These are phyloP conservation scores for Sternarchorhynchus goeldii DNA, from an alignment of 2,797 vertebrate species.

Conservation along the genomic window DNA sequence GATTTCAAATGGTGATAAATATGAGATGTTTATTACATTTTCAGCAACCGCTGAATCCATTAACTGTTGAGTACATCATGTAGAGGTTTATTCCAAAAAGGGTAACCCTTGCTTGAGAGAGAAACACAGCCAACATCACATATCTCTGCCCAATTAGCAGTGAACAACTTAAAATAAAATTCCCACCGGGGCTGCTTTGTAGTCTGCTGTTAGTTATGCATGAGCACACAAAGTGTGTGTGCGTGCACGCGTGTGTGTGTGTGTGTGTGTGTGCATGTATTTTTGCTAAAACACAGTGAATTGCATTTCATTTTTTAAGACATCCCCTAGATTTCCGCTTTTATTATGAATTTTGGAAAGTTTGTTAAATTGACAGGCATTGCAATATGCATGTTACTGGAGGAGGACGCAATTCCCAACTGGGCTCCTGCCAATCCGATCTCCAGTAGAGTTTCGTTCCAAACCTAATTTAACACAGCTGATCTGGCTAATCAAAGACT, in stretches of 20 bases:
- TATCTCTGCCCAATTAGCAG: background rate
- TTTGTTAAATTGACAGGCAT: background rate
- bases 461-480: background rate
- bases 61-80: too few species aligned
- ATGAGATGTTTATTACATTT: too few species aligned
- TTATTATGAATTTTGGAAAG: background rate
- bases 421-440: background rate
- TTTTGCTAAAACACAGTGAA: constrained; percentile 9
- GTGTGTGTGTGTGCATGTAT: background rate
- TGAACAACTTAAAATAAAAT: background rate
- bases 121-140: constrained; percentile 5
- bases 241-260: background rate
- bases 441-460: background rate
- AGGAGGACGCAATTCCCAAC: too few species aligned
- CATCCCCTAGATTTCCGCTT: background rate
- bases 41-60: too few species aligned
- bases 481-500: background rate
- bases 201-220: constrained; percentile 5
- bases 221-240: constrained; percentile 1
- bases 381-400: background rate
- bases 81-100: background rate
- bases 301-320: background rate
- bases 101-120: background rate
- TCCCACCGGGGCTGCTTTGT: constrained; percentile 1
- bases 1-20: too few species aligned